A percentile compares a stretch with the other conserved stretches of the same genome.
Conservation (phyloP, 2,888 invertebrate species). For the Dolichomitus sp. region DNA sequence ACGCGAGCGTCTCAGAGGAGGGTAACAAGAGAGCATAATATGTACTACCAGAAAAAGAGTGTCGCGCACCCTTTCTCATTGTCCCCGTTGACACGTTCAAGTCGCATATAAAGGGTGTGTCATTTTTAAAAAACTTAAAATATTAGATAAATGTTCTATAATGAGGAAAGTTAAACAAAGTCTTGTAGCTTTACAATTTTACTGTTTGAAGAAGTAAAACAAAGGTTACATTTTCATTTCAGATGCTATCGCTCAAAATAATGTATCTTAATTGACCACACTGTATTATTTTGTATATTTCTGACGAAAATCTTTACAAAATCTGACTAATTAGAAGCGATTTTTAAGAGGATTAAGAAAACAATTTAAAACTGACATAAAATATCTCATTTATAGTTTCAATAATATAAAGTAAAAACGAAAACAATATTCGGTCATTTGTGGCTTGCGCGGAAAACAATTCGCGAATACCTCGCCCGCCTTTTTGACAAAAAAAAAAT, state of each 20-base stretch:
- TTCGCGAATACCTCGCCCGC: conserved; percentile 15
- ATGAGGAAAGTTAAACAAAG: not conserved
- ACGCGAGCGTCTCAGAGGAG: conserved; percentile 29
- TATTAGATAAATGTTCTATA: not conserved
- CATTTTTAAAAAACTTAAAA: not conserved
- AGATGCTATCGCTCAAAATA: no score
- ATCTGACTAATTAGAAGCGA: no score
- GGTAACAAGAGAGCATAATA: not conserved
- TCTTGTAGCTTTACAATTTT: not conserved
- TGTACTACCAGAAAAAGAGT: conserved; percentile 21
- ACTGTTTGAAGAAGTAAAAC: not conserved
- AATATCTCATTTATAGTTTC: no score
- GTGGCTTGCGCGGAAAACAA: conserved; percentile 22
- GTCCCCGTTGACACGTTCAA: conserved; percentile 23
- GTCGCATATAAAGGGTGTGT: not conserved
- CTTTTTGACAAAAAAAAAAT: conserved; percentile 24
- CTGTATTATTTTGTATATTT: no score
- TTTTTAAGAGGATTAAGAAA: no score
- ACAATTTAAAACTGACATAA: no score
- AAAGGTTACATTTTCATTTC: not conserved
- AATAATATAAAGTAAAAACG: no score
- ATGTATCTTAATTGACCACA: no score
- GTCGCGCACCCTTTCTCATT: conserved; percentile 24
- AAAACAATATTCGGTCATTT: conserved; percentile 42
- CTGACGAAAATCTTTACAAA: no score